Percentiles rank a stretch among this genome's conserved stretches.
Conservation (phyloP, 2,888 invertebrate genomes). For the Epinotia bilunana region DNA sequence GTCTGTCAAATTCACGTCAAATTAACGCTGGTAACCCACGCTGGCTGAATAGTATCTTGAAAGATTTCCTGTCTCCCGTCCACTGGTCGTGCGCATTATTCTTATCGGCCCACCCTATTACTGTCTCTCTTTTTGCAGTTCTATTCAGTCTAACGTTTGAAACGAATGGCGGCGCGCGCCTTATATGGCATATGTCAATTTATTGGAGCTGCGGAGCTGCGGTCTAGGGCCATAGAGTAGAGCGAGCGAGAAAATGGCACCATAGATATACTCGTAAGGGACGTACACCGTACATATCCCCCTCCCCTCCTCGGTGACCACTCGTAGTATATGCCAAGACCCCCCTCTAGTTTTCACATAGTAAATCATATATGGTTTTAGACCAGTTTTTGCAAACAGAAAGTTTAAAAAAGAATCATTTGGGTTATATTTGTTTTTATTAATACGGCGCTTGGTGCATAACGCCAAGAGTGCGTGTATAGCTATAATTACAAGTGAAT, state of each 20-base stretch:
- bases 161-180: slow-evolving; percentile 69
- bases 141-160: slow-evolving; percentile 61
- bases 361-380: too few relatives aligned
- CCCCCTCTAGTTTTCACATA: too few relatives aligned
- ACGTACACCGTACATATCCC: too few relatives aligned
- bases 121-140: slow-evolving; percentile 29
- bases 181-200: slow-evolving; percentile 80
- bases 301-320: too few relatives aligned
- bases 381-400: too few relatives aligned
- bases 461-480: too few relatives aligned
- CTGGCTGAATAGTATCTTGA: background rate
- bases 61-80: background rate
- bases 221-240: slow-evolving; percentile 57
- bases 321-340: too few relatives aligned
- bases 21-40: background rate
- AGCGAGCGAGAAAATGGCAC: slow-evolving; percentile 4
- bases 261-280: background rate
- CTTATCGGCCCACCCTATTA: slow-evolving; percentile 29
- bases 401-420: too few relatives aligned
- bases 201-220: slow-evolving; percentile 64
- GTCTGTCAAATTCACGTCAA: background rate
- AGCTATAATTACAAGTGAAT: too few relatives aligned
- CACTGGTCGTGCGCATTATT: background rate
- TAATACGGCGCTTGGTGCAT: too few relatives aligned
- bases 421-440: too few relatives aligned